A percentile compares a stretch with the other conserved stretches of the same genome.
Evolutionary conservation across 2,113 vertebrate genomes (phyloP).

Genomic region (Microtus pennsylvanicus): DNA sequence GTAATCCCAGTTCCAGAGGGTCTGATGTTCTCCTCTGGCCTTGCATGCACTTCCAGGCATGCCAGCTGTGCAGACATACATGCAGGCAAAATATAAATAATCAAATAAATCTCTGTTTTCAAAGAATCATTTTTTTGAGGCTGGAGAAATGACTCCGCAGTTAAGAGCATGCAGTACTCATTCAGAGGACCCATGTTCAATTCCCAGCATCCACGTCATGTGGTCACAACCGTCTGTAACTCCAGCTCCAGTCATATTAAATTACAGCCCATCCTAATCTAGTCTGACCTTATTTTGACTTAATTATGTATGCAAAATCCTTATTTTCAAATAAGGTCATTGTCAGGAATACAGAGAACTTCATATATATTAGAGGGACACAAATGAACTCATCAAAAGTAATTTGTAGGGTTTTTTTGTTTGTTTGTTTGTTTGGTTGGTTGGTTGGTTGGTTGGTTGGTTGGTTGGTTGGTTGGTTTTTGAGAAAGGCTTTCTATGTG

Average conservation of each 20-base stretch:
- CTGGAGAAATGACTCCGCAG: not conserved
- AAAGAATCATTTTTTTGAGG: not conserved
- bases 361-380: not conserved
- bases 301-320: constrained; percentile 19
- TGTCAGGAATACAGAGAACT: not conserved
- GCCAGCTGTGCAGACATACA: not conserved
- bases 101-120: not conserved
- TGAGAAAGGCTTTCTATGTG: no score
- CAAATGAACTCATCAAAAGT: not conserved
- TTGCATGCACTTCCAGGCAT: not conserved
- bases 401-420: not conserved
- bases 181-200: not conserved
- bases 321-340: not conserved
- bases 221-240: not conserved
- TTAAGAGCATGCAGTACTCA: not conserved
- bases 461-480: no score
- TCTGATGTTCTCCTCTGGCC: not conserved
- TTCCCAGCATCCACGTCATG: not conserved
- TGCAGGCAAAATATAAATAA: not conserved
- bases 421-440: no score
- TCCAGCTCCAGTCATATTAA: not conserved
- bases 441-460: no score
- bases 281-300: not conserved
- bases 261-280: not conserved
- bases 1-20: not conserved